Evolutionary conservation across 2,113 vertebrate genomes (phyloP).

Genomic region (Hemibates koningsi): DNA sequence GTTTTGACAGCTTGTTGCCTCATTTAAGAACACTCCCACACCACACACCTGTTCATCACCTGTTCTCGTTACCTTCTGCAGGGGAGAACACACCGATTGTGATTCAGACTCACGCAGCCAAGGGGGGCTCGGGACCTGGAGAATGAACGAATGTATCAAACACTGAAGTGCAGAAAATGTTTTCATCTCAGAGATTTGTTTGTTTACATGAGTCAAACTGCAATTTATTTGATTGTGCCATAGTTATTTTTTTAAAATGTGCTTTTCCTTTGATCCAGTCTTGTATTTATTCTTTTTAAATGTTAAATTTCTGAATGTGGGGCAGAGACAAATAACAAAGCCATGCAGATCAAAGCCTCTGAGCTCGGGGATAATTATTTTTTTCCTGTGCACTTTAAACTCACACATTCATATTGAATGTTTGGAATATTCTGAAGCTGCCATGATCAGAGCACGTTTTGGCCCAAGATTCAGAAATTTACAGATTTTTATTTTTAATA

Average conservation of each 20-base stretch:
- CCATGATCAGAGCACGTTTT: neutral
- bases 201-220: neutral
- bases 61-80: neutral
- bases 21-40: neutral
- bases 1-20: neutral
- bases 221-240: neutral
- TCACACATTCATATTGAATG: neutral
- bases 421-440: neutral
- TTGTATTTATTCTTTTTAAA: constrained; percentile 1
- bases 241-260: neutral
- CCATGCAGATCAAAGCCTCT: constrained; percentile 12
- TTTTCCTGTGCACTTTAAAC: constrained; percentile 41
- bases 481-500: neutral
- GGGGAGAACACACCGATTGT: constrained; percentile 39
- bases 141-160: neutral
- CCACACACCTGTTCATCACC: neutral
- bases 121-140: neutral
- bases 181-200: neutral
- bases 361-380: neutral
- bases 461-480: neutral
- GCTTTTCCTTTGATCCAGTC: neutral
- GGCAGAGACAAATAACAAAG: neutral
- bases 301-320: neutral
- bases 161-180: neutral
- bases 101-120: constrained; percentile 28